Conservation (phyloP, 2,888 invertebrate genomes). For the Drosophila anomelani region DNA sequence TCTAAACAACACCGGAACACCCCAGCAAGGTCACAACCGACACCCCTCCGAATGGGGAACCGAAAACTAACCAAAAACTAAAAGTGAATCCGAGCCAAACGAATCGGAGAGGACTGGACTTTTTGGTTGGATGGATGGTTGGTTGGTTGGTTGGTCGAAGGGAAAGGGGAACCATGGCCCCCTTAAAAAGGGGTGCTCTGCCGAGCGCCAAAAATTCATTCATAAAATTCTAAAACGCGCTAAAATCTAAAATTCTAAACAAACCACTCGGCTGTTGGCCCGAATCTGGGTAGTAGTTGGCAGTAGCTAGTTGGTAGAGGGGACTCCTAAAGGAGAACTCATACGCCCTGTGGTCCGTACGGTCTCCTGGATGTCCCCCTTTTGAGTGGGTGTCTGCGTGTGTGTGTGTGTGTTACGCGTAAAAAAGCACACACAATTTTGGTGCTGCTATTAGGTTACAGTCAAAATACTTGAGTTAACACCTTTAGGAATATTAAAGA, state of each 20-base stretch:
- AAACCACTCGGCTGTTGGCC: slow-evolving; percentile 52
- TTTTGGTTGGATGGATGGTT: background rate
- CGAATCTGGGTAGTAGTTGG: slow-evolving; percentile 23
- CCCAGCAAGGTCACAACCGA: slow-evolving; percentile 44
- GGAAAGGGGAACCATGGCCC: background rate
- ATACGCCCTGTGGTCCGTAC: slow-evolving; percentile 21
- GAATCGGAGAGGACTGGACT: slow-evolving; percentile 25
- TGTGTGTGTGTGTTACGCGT: slow-evolving; percentile 30
- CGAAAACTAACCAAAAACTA: slow-evolving; percentile 76
- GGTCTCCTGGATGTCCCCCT: slow-evolving; percentile 1
- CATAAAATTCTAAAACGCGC: slow-evolving; percentile 84
- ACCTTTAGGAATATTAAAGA: background rate
- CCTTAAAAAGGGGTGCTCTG: slow-evolving; percentile 23
- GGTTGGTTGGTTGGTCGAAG: background rate
- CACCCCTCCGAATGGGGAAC: slow-evolving; percentile 34
- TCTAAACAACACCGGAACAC: slow-evolving; percentile 45
- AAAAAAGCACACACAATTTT: slow-evolving; percentile 30
- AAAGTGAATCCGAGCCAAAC: slow-evolving; percentile 64
- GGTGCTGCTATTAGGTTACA: slow-evolving; percentile 8
- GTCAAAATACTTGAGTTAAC: background rate
- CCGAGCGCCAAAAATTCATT: slow-evolving; percentile 80
- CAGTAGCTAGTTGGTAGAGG: slow-evolving; percentile 1
- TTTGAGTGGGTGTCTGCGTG: background rate
- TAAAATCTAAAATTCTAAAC: slow-evolving; percentile 84
- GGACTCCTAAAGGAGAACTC: slow-evolving; percentile 36